Percentiles rank a stretch among this genome's conserved stretches.
phyloP scores from a whole-genome alignment of 2,797 vertebrate species.

The Mormyrops boulengeri region DNA sequence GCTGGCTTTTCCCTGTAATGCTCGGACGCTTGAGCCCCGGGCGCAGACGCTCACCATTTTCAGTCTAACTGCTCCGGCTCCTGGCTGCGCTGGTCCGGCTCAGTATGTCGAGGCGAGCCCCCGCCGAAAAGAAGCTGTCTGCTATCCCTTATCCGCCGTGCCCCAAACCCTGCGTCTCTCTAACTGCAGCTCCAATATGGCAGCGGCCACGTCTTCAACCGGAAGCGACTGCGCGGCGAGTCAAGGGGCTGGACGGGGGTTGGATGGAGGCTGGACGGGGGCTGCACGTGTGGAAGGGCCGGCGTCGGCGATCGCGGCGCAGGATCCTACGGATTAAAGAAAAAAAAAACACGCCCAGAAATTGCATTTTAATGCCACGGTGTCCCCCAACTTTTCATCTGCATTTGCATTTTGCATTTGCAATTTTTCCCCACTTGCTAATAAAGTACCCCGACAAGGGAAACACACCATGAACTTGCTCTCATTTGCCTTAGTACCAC shows the following conservation, averaged over 20 bases:
- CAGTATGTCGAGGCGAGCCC: constrained; percentile 4
- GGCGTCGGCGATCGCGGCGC: too few relatives aligned
- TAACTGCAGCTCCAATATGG: constrained; percentile 66
- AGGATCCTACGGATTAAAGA: background rate
- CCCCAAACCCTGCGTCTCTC: constrained; percentile 13
- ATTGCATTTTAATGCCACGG: background rate
- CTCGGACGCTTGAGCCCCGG: background rate
- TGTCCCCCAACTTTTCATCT: background rate
- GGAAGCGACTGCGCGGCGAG: constrained; percentile 40
- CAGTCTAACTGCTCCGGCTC: constrained; percentile 20
- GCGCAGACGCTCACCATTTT: constrained; percentile 40
- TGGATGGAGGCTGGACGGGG: background rate
- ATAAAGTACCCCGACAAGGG: background rate
- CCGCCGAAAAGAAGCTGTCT: constrained; percentile 19
- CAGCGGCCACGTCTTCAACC: constrained; percentile 59
- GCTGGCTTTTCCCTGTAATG: background rate
- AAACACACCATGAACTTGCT: background rate
- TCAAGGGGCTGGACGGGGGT: constrained; percentile 1
- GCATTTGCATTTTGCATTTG: background rate
- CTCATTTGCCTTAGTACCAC: background rate
- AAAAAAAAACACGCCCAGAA: background rate
- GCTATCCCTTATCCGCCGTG: background rate
- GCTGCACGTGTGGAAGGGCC: constrained; percentile 39
- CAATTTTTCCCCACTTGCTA: background rate
- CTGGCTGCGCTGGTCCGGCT: background rate